A percentile compares a stretch with the other conserved stretches of the same genome.
Conservation (phyloP, 2,113 vertebrate genomes). For the Steatornis caripensis region DNA sequence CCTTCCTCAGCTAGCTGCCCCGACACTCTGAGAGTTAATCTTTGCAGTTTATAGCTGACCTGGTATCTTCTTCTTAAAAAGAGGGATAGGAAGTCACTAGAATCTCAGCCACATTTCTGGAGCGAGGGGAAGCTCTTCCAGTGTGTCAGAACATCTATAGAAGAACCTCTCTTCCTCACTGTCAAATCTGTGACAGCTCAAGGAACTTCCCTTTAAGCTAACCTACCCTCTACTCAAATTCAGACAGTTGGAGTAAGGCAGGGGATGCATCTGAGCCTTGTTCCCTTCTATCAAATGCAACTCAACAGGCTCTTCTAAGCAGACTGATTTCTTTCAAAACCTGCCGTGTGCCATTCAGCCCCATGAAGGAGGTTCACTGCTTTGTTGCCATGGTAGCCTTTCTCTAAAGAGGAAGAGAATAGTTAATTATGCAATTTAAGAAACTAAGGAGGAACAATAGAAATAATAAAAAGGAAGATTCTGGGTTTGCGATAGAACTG, state of each 20-base stretch:
- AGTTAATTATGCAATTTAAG: slow-evolving; percentile 70
- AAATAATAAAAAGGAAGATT: slow-evolving; percentile 18
- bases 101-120: neutral
- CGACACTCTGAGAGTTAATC: neutral
- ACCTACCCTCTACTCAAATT: neutral
- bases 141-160: neutral
- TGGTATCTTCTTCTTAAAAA: neutral
- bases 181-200: neutral
- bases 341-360: slow-evolving; percentile 1
- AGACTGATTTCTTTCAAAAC: slow-evolving; percentile 49
- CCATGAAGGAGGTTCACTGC: slow-evolving; percentile 64
- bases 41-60: neutral
- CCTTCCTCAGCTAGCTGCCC: neutral
- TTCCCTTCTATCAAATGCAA: slow-evolving; percentile 32
- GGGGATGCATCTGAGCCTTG: neutral
- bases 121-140: neutral
- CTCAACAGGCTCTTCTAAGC: slow-evolving; percentile 26
- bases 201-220: slow-evolving; percentile 18
- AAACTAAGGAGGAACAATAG: slow-evolving; percentile 33
- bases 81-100: neutral
- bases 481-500: neutral
- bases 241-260: slow-evolving; percentile 7
- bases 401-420: slow-evolving; percentile 65
- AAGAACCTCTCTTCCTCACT: neutral
- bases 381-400: slow-evolving; percentile 70